Base-by-base conservation (phyloP, 2,797 vertebrate genomes). In the Euphonia xanthogaster region DNA sequence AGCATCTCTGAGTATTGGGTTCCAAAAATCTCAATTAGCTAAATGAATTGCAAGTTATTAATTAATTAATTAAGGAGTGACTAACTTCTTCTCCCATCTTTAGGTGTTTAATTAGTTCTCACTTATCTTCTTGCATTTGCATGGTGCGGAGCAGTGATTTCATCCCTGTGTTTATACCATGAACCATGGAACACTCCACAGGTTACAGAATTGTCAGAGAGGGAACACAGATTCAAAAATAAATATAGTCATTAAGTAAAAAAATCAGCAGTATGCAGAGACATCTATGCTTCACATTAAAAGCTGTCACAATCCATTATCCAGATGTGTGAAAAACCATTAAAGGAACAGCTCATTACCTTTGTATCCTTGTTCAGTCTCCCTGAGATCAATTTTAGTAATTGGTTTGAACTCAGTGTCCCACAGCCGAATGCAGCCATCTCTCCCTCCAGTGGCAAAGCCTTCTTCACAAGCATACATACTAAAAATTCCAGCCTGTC, bases 381-480 rank as follows among this genome's bases (percentile, higher is more conserved):
- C 99, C 88, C 98, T 98, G 97, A 99, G 98, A 98, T 99, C 99
- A 78, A 99, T 99, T 98, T 99, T 99, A 95, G 99, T 99, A 97
- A 99, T 99, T 93, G 99, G 98, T 95, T 99, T 99, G 97, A 99
- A 99, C 93, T 99, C 99, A 1, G 97, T 98, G 74, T 99, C 99
- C 99, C 99, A 99, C 67, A 99, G 90, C 12, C 99, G 97, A 93
- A 99, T 98, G 93, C 99, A 99, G 74, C 99, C 99, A 50, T 99
- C 99, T 91, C 99, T 98, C 19, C 99, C 99, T 72, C 99, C 99
- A 1, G 99, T 99, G 84, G 99, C 99, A 73, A 99, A 99, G n/a
- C 99, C 99, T 97, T 99, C 99, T 92, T 99, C 99, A 79, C 99
- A 99, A 16, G 98, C 98, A 39, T 99, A 99, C 99, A 99, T 99